Percentiles rank a stretch among this genome's conserved stretches.
Conservation (phyloP, 2,797 vertebrate species). For the Vireo griseus region DNA sequence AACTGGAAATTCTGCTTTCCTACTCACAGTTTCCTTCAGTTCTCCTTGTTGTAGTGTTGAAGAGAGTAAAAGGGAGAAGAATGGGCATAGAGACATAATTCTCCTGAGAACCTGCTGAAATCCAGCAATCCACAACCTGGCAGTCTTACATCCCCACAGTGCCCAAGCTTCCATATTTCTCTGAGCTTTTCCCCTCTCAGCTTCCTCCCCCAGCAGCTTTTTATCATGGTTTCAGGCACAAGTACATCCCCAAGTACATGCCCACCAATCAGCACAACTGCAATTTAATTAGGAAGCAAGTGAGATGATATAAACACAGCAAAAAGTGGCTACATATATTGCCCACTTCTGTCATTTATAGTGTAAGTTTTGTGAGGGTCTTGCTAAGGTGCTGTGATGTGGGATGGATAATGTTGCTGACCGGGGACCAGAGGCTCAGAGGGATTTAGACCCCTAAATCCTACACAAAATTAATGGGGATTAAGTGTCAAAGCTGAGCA, state of each 20-base stretch:
- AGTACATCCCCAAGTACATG: background rate
- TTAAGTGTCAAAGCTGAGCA: conserved; percentile 13
- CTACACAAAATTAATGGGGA: conserved; percentile 1
- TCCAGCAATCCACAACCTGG: background rate
- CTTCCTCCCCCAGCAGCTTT: background rate
- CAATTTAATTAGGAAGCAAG: background rate
- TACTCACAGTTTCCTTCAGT: conserved; percentile 14
- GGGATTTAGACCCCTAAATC: conserved; percentile 19
- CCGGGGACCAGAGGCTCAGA: background rate
- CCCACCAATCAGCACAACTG: background rate
- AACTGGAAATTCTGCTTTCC: conserved; percentile 27
- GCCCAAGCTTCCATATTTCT: background rate
- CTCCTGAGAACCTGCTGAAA: background rate
- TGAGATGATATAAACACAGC: background rate
- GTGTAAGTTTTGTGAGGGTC: background rate
- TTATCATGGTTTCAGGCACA: background rate
- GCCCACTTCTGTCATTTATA: background rate
- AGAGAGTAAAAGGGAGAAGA: background rate
- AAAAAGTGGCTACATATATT: background rate
- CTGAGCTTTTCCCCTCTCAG: background rate
- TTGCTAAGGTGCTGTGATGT: background rate
- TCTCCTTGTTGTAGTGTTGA: background rate
- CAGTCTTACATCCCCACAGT: background rate
- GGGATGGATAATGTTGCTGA: background rate
- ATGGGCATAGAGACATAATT: background rate